Conservation (phyloP, 2,113 vertebrate genomes). For the Grantiella picta region DNA sequence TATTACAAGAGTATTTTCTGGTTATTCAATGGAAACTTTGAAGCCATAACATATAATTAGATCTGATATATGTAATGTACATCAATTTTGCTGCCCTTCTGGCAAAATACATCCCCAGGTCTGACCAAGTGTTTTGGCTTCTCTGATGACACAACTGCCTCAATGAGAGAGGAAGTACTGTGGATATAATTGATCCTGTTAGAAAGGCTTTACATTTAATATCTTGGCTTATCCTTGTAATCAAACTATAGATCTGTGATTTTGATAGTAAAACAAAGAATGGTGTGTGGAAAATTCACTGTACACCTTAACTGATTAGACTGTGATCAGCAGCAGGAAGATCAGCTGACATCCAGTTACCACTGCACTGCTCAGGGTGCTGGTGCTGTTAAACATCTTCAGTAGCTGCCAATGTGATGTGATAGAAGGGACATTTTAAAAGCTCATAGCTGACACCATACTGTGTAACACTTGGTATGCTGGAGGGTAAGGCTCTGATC, state of each 20-base stretch:
- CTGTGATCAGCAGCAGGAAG: background rate
- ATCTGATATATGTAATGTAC: background rate
- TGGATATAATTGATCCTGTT: background rate
- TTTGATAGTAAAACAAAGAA: background rate
- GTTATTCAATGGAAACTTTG: background rate
- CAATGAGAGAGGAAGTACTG: background rate
- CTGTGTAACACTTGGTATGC: background rate
- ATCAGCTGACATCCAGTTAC: background rate
- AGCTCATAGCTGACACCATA: background rate
- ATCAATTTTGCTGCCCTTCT: background rate
- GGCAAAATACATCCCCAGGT: background rate
- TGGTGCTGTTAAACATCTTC: background rate
- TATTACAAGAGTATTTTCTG: background rate
- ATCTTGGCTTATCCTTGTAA: background rate
- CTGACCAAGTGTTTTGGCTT: background rate
- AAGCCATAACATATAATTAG: background rate
- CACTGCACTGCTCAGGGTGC: background rate
- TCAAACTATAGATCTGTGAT: background rate
- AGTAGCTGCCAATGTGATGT: fast-evolving
- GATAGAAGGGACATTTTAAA: background rate
- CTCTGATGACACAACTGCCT: background rate
- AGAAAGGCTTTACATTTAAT: background rate
- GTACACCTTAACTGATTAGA: background rate
- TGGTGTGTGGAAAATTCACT: background rate
- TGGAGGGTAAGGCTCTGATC: background rate